Evolutionary conservation across 2,888 invertebrate species (phyloP).

Genomic region (Subacronicta megacephala): DNA sequence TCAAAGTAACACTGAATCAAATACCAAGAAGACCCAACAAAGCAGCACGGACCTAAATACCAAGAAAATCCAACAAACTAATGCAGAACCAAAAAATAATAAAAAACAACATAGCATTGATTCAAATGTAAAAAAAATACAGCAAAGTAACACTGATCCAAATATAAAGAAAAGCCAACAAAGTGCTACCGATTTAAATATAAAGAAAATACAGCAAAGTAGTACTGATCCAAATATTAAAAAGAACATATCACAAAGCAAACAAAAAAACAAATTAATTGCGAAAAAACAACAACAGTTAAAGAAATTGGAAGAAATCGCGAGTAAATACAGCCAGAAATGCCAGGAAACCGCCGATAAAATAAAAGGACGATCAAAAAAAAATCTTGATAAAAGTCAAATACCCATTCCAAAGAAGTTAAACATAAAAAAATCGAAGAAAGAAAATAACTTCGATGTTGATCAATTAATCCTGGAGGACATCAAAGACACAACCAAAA

Average conservation of each 20-base stretch:
- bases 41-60: slow-evolving; percentile 17
- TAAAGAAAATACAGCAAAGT: slow-evolving; percentile 72
- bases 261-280: slow-evolving; percentile 67
- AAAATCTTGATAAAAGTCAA: slow-evolving; percentile 68
- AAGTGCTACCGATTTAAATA: slow-evolving; percentile 53
- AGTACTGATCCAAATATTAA: slow-evolving; percentile 71
- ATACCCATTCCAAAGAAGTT: slow-evolving; percentile 73
- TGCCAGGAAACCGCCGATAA: slow-evolving; percentile 60
- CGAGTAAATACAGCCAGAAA: slow-evolving; percentile 76
- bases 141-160: slow-evolving; percentile 43
- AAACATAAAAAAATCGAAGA: slow-evolving; percentile 44
- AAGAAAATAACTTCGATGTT: slow-evolving; percentile 38
- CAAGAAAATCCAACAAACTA: slow-evolving; percentile 13
- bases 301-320: slow-evolving; percentile 81
- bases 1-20: slow-evolving; percentile 15
- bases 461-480: slow-evolving; percentile 39
- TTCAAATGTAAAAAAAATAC: slow-evolving; percentile 16
- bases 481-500: slow-evolving; percentile 26
- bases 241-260: slow-evolving; percentile 61
- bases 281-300: slow-evolving; percentile 77
- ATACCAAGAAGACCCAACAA: slow-evolving; percentile 19
- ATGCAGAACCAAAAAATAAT: slow-evolving; percentile 16
- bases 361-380: slow-evolving; percentile 43
- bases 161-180: slow-evolving; percentile 16
- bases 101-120: slow-evolving; percentile 18